A percentile compares a stretch with the other conserved stretches of the same genome.
Conservation (phyloP, 2,113 vertebrate species). For the Pterophyllum scalare region DNA sequence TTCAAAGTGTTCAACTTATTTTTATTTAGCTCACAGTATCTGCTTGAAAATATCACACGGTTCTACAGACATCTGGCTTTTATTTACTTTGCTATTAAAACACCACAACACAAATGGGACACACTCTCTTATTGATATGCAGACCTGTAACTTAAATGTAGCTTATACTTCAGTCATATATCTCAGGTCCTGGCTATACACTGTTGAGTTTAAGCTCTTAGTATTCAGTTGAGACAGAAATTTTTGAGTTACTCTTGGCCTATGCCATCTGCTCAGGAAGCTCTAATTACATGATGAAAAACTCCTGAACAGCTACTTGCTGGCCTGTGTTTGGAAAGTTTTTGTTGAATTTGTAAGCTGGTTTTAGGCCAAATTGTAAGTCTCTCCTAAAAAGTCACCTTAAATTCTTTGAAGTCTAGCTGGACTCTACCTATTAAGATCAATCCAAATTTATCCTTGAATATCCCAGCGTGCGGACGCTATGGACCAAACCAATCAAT, state of each 20-base stretch:
- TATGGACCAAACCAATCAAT: constrained; percentile 51
- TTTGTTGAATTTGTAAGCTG: not conserved
- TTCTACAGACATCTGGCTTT: not conserved
- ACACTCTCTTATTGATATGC: not conserved
- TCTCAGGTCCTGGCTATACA: not conserved
- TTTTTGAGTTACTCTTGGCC: not conserved
- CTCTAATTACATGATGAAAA: constrained; percentile 5
- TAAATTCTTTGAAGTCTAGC: too few relatives aligned
- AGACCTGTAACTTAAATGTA: not conserved
- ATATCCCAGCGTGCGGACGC: not conserved
- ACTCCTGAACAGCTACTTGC: not conserved
- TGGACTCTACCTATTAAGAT: not conserved
- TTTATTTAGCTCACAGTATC: not conserved
- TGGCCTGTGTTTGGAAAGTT: not conserved
- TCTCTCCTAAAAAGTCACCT: not conserved
- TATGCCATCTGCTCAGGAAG: not conserved
- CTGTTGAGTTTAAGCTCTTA: not conserved
- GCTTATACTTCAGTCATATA: not conserved
- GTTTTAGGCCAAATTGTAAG: not conserved
- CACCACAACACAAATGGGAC: not conserved
- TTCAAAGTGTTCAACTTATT: not conserved
- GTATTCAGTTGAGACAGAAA: not conserved
- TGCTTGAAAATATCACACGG: not conserved
- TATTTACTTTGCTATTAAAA: not conserved
- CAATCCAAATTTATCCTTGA: not conserved